Evolutionary conservation across 2,113 vertebrate species (phyloP), one percentile per base, ranked within the genome.

Genomic region (Odontesthes bonariensis): DNA sequence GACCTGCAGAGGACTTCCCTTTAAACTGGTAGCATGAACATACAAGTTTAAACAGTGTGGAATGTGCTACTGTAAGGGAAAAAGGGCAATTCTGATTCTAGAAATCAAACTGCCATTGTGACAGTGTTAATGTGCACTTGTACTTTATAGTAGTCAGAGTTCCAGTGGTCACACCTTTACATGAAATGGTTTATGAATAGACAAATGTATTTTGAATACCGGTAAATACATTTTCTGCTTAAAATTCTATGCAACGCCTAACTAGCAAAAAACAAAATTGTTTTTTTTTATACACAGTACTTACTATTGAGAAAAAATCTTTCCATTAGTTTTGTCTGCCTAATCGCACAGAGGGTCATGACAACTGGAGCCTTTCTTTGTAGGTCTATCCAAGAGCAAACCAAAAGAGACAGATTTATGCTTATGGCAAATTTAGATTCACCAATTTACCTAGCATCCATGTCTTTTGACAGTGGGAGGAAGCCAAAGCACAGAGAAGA

Each of bases 1-100:
- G 88, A 92, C 90, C 90, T 85, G 67, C 47, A 58, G 79, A 83
- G 60, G 75, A 81, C 81, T 86, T 68, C 8, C 27, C 71, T 68
- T 76, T 71, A 57, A 77, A 79, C 22, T 54, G 32, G 52, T 46
- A 6, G 13, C 8, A 17, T 33, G 70, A 46, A 73, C 60, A 81
- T 44, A 49, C 60, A 67, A 66, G 59, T 42, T 83, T 31, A 83
- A 54, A 77, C 35, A 8, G 35, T 38, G 1, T 7, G 35, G 10
- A 5, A 7, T 38, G 10, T 38, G 35, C 10, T 7, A 38, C 2
- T 38, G 35, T 38, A 38, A 10, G 10, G 35, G 10, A 38, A 38
- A 38, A 3, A 38, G 35, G 35, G 35, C 10, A 38, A 38, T 38
- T 38, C 6, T 38, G 35, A 8, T 38, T 38, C 2, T 38, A 10